Evolutionary conservation across 1,140 invertebrate species (phyloP).

Genomic region (Argopecten irradians): DNA sequence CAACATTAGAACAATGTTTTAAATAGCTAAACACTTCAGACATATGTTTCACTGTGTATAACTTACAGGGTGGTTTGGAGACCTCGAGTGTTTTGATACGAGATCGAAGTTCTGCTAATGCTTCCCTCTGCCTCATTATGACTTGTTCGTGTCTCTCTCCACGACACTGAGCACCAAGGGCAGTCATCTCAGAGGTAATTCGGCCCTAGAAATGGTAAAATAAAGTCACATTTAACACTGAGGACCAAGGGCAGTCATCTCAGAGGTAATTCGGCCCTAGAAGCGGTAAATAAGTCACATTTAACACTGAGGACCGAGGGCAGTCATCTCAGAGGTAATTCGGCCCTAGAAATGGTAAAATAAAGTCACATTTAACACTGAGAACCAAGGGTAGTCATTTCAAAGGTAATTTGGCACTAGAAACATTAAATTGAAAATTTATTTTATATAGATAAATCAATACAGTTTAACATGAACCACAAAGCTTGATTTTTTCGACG

Average conservation of each 20-base stretch:
- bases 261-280: slow-evolving; percentile 70
- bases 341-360: slow-evolving; percentile 65
- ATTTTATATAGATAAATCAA: too few relatives aligned
- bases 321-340: slow-evolving; percentile 73
- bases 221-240: too few relatives aligned
- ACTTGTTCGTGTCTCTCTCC: slow-evolving; percentile 77
- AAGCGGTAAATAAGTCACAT: too few relatives aligned
- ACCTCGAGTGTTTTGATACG: slow-evolving; percentile 73
- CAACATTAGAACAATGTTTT: too few relatives aligned
- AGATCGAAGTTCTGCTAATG: slow-evolving; percentile 73
- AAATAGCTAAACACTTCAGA: too few relatives aligned
- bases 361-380: too few relatives aligned
- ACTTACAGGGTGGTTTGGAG: slow-evolving; percentile 68
- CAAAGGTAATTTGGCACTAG: slow-evolving; percentile 69
- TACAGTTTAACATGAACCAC: too few relatives aligned
- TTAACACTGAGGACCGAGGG: slow-evolving; percentile 75
- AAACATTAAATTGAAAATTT: too few relatives aligned
- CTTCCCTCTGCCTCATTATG: slow-evolving; percentile 75
- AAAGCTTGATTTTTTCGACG: too few relatives aligned
- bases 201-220: slow-evolving; percentile 65
- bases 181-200: slow-evolving; percentile 73
- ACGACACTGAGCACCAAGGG: slow-evolving; percentile 75
- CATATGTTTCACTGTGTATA: too few relatives aligned
- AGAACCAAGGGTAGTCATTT: slow-evolving; percentile 73
- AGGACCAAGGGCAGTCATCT: slow-evolving; percentile 73